Conservation (phyloP, 2,797 vertebrate species). For the Phalloptychus januarius region DNA sequence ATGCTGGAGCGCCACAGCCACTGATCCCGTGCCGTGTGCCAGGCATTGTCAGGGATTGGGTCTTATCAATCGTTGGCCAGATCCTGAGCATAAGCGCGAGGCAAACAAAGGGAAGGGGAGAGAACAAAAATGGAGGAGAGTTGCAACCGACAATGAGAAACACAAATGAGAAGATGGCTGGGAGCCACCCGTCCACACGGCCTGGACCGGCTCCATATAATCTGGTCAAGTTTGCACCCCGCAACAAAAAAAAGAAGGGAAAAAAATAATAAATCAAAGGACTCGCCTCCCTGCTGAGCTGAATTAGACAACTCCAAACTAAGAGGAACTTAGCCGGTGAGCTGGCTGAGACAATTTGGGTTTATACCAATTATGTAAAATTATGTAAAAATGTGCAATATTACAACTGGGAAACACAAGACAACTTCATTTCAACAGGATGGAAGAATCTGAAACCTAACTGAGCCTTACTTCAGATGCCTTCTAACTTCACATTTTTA, state of each 20-base stretch:
- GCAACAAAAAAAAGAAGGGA: constrained; percentile 32
- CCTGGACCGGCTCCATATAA: constrained; percentile 64
- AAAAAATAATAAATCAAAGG: constrained; percentile 49
- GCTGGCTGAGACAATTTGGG: constrained; percentile 56
- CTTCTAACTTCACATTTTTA: constrained; percentile 61
- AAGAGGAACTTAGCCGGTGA: constrained; percentile 53
- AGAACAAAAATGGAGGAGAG: constrained; percentile 66
- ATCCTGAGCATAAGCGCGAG: constrained; percentile 75
- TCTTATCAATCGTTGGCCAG: constrained; percentile 85
- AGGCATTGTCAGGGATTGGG: constrained; percentile 80
- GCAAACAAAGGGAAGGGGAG: constrained; percentile 69
- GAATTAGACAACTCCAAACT: constrained; percentile 55
- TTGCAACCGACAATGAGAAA: constrained; percentile 71
- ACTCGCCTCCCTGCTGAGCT: constrained; percentile 54
- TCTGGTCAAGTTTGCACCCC: constrained; percentile 64
- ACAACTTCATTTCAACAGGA: constrained; percentile 57
- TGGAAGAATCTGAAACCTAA: constrained; percentile 53
- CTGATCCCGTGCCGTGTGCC: constrained; percentile 58
- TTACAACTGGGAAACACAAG: constrained; percentile 45
- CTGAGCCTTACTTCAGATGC: constrained; percentile 59
- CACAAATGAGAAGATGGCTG: constrained; percentile 73
- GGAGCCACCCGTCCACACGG: constrained; percentile 53
- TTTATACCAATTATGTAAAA: constrained; percentile 39
- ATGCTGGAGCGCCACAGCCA: constrained; percentile 49
- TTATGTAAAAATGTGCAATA: constrained; percentile 51